These are phyloP conservation scores for Rattus rattus DNA, from an alignment of 2,113 vertebrate genomes.

Conservation along the genomic window DNA sequence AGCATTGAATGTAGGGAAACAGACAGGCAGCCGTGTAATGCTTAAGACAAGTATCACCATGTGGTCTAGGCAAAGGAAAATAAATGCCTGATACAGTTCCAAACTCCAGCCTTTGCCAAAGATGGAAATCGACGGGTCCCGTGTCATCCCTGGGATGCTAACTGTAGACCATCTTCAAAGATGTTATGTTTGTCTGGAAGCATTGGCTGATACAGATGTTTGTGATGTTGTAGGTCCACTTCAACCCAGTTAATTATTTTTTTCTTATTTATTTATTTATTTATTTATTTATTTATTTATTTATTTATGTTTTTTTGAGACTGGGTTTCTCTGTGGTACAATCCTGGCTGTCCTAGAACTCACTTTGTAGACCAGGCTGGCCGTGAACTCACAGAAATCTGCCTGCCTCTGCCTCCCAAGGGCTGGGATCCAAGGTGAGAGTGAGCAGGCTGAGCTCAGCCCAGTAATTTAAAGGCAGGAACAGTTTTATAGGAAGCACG, in stretches of 20 bases:
- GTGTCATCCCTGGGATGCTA: not conserved
- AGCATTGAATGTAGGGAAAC: not conserved
- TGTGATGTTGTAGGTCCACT: not conserved
- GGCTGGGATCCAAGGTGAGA: too few relatives aligned
- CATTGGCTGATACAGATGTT: not conserved
- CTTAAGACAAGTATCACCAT: not conserved
- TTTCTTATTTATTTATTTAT: too few relatives aligned
- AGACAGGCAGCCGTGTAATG: not conserved
- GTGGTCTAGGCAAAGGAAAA: not conserved
- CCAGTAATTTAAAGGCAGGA: not conserved
- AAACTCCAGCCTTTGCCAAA: not conserved
- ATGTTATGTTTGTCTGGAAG: not conserved
- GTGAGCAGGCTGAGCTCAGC: not conserved
- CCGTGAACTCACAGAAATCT: too few relatives aligned
- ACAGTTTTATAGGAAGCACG: not conserved
- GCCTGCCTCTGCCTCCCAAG: too few relatives aligned
- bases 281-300: too few relatives aligned
- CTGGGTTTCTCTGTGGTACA: too few relatives aligned
- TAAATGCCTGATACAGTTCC: not conserved
- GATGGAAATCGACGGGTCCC: not conserved
- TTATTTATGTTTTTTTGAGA: too few relatives aligned
- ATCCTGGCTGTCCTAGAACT: too few relatives aligned
- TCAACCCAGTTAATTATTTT: not conserved
- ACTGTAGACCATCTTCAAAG: not conserved
- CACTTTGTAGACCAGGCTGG: too few relatives aligned